A percentile compares a stretch with the other conserved stretches of the same genome.
phyloP scores from a whole-genome alignment of 2,113 vertebrate species.

The Myodes glareolus region DNA sequence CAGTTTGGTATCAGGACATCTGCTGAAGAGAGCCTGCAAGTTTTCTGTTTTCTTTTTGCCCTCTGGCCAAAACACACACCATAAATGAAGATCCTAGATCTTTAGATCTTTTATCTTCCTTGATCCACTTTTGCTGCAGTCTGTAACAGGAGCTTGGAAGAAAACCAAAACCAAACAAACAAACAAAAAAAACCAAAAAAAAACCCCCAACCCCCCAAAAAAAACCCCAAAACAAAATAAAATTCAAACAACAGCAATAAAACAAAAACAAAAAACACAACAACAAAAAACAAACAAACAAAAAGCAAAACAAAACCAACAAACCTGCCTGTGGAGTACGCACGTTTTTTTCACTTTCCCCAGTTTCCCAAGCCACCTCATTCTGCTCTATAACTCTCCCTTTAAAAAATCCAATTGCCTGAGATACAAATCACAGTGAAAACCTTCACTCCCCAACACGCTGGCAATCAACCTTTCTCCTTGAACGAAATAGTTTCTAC shows the following conservation, averaged over 20 bases:
- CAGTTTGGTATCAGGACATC: not conserved
- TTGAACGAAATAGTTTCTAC: slow-evolving; percentile 21
- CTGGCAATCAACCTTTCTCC: not conserved
- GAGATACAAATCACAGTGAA: slow-evolving; percentile 8
- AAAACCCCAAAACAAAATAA: not conserved
- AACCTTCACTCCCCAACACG: not conserved
- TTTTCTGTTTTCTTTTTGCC: not conserved
- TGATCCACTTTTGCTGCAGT: not conserved
- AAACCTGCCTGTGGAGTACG: slow-evolving; percentile 34
- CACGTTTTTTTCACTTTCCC: slow-evolving; percentile 23
- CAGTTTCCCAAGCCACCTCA: not conserved
- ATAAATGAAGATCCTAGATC: not conserved
- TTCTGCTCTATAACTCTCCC: not conserved
- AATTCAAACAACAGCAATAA: not conserved
- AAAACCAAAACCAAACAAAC: not conserved
- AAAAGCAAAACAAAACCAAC: not conserved
- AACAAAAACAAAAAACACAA: too few relatives aligned
- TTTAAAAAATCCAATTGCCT: not conserved
- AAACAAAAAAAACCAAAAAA: not conserved
- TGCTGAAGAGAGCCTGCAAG: slow-evolving; percentile 32
- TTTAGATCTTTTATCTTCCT: slow-evolving; percentile 47
- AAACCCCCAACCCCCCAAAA: not conserved
- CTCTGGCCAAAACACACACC: slow-evolving; percentile 7
- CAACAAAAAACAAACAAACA: not conserved
- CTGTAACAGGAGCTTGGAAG: slow-evolving; percentile 10